Conservation (phyloP, 1,140 invertebrate genomes). For the Anoplolepis gracilipes region DNA sequence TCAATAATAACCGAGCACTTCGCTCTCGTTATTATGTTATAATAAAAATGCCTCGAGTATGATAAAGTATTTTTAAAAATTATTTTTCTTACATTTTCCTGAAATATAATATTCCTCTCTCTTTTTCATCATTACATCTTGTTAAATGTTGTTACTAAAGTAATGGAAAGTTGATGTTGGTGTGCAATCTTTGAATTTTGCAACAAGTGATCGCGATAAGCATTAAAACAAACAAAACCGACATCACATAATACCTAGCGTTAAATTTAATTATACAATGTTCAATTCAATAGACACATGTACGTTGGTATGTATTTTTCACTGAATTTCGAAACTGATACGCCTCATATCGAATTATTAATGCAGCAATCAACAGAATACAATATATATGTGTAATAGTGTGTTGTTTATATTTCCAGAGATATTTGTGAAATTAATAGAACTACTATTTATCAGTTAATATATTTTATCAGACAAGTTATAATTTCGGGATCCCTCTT, state of each 20-base stretch:
- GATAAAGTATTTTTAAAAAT: not conserved
- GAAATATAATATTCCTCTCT: not conserved
- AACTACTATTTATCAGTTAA: not conserved
- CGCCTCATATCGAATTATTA: not conserved
- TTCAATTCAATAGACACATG: not conserved
- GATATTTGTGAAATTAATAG: conserved; percentile 35
- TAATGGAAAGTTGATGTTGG: not conserved
- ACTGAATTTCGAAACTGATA: conserved; percentile 13
- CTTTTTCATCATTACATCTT: not conserved
- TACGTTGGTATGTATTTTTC: conserved; percentile 1
- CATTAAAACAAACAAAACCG: conserved; percentile 1
- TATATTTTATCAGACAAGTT: not conserved
- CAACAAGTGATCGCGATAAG: conserved; percentile 17
- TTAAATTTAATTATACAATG: conserved; percentile 26
- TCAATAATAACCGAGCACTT: conserved; percentile 29
- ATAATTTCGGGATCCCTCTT: not conserved
- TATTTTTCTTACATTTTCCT: not conserved
- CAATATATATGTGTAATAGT: not conserved
- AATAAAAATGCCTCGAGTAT: not conserved
- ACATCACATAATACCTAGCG: not conserved
- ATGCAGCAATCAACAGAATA: not conserved
- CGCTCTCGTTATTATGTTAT: not conserved
- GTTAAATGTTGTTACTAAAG: not conserved
- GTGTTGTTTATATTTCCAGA: not conserved
- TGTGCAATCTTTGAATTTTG: not conserved